phyloP scores from a whole-genome alignment of 2,797 vertebrate species.

The Enteromius thamalakanensis region DNA sequence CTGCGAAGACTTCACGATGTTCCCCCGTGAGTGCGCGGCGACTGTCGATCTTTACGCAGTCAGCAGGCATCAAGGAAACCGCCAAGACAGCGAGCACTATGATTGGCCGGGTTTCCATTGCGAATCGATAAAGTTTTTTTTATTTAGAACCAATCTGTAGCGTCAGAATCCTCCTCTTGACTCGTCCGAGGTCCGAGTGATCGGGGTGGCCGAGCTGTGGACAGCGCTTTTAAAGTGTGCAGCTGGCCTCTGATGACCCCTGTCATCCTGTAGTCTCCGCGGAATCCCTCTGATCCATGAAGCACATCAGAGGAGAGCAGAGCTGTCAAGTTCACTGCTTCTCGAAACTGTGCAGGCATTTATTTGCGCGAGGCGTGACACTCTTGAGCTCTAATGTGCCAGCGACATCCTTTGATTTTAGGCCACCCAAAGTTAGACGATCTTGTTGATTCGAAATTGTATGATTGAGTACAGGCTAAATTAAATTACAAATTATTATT shows the following conservation, averaged over 20 bases:
- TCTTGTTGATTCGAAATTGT: neutral
- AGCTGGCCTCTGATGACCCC: conserved; percentile 81
- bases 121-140: conserved; percentile 13
- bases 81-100: neutral
- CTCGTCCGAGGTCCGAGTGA: conserved; percentile 58
- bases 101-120: neutral
- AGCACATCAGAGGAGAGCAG: conserved; percentile 66
- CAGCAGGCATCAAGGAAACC: neutral
- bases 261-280: conserved; percentile 71
- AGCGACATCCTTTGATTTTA: conserved; percentile 45
- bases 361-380: conserved; percentile 50
- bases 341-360: conserved; percentile 53
- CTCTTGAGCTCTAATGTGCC: neutral
- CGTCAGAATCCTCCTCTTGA: conserved; percentile 46
- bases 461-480: neutral
- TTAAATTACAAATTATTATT: neutral
- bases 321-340: conserved; percentile 63
- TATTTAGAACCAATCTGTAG: neutral
- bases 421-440: conserved; percentile 50
- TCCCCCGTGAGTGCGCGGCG: neutral
- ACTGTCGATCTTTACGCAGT: conserved; percentile 20
- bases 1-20: conserved; percentile 26
- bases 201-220: conserved; percentile 63
- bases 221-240: conserved; percentile 75
- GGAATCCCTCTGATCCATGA: conserved; percentile 76